Evolutionary conservation across 30 jellyfish, hydroid and myxozoan species (phyloP).

Genomic region (Rhopilema esculentum): DNA sequence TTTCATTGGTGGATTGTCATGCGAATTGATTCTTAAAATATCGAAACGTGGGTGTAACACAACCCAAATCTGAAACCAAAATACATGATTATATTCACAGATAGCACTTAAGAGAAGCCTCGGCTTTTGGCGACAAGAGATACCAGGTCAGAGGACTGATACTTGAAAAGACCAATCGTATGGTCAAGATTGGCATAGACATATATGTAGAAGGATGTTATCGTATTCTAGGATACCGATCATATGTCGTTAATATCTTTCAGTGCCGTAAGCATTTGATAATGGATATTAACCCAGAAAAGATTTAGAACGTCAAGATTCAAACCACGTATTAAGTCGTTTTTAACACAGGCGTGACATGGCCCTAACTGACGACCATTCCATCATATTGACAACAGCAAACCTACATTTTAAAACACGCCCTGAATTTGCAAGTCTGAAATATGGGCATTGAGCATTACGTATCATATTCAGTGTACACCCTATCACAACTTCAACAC

Average conservation of each 20-base stretch:
- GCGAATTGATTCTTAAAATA: neutral
- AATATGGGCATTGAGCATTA: neutral
- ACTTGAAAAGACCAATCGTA: neutral
- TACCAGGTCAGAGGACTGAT: neutral
- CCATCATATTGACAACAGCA: neutral
- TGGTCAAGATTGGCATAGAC: neutral
- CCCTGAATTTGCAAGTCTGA: neutral
- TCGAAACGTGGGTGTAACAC: neutral
- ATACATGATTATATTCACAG: slow-evolving; percentile 34
- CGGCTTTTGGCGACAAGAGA: slow-evolving; percentile 2
- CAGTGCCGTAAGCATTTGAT: neutral
- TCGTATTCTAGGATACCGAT: neutral
- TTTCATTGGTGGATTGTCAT: neutral
- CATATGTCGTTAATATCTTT: neutral
- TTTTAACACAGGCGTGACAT: neutral
- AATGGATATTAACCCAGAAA: neutral
- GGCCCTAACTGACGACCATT: neutral
- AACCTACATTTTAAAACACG: neutral
- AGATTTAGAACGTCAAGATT: neutral
- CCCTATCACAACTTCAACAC: neutral
- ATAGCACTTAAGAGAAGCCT: slow-evolving; percentile 23
- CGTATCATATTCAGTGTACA: no score
- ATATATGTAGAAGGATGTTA: neutral
- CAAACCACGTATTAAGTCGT: neutral
- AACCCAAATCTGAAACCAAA: neutral